These are phyloP conservation scores for Cheilosia pagana DNA, from an alignment of 2,888 invertebrate genomes.

Conservation along the genomic window DNA sequence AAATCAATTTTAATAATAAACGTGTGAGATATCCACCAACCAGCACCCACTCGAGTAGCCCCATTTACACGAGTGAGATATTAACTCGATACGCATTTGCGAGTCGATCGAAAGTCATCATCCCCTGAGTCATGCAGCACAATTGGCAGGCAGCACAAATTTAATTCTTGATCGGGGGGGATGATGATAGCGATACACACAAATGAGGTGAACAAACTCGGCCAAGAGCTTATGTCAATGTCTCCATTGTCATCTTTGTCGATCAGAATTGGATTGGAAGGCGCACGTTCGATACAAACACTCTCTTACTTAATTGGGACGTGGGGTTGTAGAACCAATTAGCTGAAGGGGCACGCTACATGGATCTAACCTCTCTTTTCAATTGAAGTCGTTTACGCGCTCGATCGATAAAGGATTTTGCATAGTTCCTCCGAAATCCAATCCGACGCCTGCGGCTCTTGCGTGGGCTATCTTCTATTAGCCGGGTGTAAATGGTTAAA, in stretches of 20 bases:
- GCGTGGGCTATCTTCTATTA: slow-evolving; percentile 52
- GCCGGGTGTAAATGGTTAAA: slow-evolving; percentile 49
- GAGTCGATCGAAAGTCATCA: slow-evolving; percentile 45
- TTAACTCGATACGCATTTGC: slow-evolving; percentile 24
- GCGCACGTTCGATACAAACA: not conserved
- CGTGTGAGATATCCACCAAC: slow-evolving; percentile 19
- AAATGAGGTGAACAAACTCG: slow-evolving; percentile 46
- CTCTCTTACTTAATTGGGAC: not conserved
- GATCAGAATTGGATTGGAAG: slow-evolving; percentile 6
- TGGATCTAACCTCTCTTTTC: slow-evolving; percentile 3
- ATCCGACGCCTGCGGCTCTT: not conserved
- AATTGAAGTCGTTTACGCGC: slow-evolving; percentile 3
- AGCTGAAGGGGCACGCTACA: not conserved
- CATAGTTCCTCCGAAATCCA: not conserved
- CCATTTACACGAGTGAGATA: not conserved
- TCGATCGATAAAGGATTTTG: slow-evolving; percentile 15
- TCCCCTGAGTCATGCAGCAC: slow-evolving; percentile 51
- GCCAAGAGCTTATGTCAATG: slow-evolving; percentile 20
- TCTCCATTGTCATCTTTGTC: slow-evolving; percentile 17
- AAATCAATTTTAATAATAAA: not conserved
- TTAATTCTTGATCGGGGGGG: not conserved
- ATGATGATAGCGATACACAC: slow-evolving; percentile 11
- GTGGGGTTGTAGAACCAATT: slow-evolving; percentile 15
- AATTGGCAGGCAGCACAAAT: slow-evolving; percentile 49
- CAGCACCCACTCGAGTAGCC: slow-evolving; percentile 12